phyloP scores from a whole-genome alignment of 2,888 invertebrate genomes.

The Lasioglossum figueresi region DNA sequence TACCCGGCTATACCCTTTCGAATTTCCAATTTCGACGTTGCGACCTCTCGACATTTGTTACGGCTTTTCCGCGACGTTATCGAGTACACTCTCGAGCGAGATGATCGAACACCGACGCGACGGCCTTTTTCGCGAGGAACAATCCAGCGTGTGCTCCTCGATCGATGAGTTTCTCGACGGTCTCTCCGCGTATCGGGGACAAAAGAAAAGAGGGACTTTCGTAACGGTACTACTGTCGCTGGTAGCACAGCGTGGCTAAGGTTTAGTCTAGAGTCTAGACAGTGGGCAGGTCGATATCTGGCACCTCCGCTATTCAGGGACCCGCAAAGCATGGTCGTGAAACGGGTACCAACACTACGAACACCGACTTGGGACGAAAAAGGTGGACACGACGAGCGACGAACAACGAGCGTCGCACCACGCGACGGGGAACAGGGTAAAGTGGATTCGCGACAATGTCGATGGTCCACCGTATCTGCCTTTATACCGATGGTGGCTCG shows the following conservation, averaged over 20 bases:
- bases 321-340: slow-evolving; percentile 50
- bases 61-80: neutral
- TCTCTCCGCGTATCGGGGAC: slow-evolving; percentile 52
- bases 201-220: slow-evolving; percentile 57
- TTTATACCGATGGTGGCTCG: slow-evolving; percentile 10
- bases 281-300: slow-evolving; percentile 79
- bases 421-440: slow-evolving; percentile 25
- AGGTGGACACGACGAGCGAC: slow-evolving; percentile 12
- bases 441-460: slow-evolving; percentile 45
- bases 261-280: slow-evolving; percentile 80
- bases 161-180: slow-evolving; percentile 34
- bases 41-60: neutral
- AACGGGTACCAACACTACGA: slow-evolving; percentile 45
- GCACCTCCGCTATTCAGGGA: slow-evolving; percentile 67
- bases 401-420: neutral
- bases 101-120: neutral
- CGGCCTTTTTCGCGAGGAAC: slow-evolving; percentile 20
- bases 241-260: slow-evolving; percentile 66
- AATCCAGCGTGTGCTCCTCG: slow-evolving; percentile 19
- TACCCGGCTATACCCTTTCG: too few relatives aligned
- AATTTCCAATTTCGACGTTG: too few relatives aligned
- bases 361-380: slow-evolving; percentile 13
- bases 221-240: slow-evolving; percentile 68
- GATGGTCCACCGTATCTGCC: slow-evolving; percentile 14
- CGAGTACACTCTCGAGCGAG: neutral